Evolutionary conservation across 2,113 vertebrate genomes (phyloP), one percentile per base, ranked within the genome.

Genomic region (Platanista minor): DNA sequence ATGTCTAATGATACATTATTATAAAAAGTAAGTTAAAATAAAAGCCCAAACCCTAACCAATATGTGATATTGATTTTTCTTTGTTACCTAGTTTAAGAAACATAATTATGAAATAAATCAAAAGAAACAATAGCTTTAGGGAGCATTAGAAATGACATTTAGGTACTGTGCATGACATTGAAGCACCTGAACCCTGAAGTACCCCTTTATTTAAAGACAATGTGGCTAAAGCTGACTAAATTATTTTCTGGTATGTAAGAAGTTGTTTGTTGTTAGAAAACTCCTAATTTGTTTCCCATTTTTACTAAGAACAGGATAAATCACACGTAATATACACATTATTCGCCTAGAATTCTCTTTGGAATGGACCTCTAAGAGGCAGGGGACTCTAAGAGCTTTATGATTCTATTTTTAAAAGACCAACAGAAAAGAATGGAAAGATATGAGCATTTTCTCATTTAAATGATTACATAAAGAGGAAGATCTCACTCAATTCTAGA

Each of bases 391-490:
- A 78, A 59, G 46, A 91, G 59, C 18, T 67, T 83, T 52, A n/a
- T 77, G 77, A 82, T 96, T 96, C 43, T 96, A 80, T 97, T 96
- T 97, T 97, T 91, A 84, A 96, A 93, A 72, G 82, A 61, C 66
- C 71, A 91, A 72, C 52, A 64, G 54, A 91, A 94, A 89, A 93
- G 49, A 57, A 94, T 69, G 61, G 64, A 83, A 83, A 87, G 89
- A 91, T 43, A 75, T 7, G 86, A 78, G 41, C 54, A 84, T 94
- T 97, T 97, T 95, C 54, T 97, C 86, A 91, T 97, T 94, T 96
- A 97, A 96, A 92, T 97, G 86, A 89, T 87, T 87, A 80, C 36
- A 64, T 78, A 93, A 83, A 94, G 67, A 96, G 67, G 62, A 95
- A 86, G 89, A 66, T 59, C 67, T 78, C 61, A 72, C 89, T 95